Evolutionary conservation across 2,113 vertebrate genomes (phyloP).

Genomic region (Phocoena sinus): DNA sequence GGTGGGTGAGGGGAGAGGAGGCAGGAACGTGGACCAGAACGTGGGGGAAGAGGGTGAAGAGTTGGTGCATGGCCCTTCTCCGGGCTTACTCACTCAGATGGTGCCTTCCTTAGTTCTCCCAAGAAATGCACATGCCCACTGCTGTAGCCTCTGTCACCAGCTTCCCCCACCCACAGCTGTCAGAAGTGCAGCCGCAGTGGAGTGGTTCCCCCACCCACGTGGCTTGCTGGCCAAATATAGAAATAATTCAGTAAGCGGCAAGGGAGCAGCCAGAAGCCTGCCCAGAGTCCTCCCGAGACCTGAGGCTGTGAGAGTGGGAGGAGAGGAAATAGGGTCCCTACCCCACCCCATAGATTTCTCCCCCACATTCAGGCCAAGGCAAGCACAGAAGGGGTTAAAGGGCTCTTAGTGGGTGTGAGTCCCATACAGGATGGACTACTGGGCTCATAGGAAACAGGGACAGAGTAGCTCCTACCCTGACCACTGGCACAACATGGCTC

Average conservation of each 20-base stretch:
- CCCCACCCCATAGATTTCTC: too few relatives aligned
- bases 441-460: background rate
- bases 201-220: conserved; percentile 62
- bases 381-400: background rate
- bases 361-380: background rate
- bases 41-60: background rate
- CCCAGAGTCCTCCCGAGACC: conserved; percentile 46
- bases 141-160: conserved; percentile 59
- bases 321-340: background rate
- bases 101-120: background rate
- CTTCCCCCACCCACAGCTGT: conserved; percentile 60
- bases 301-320: background rate
- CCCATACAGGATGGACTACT: background rate
- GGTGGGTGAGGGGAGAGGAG: background rate
- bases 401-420: too few relatives aligned
- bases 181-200: conserved; percentile 44
- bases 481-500: background rate
- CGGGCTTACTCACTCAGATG: background rate
- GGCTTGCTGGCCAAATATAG: conserved; percentile 71
- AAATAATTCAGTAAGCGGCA: conserved; percentile 62
- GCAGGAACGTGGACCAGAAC: background rate
- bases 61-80: background rate
- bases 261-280: conserved; percentile 46
- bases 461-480: background rate
- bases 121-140: background rate